Evolutionary conservation across 2,888 invertebrate genomes (phyloP).

Genomic region (Tinea semifulvella): DNA sequence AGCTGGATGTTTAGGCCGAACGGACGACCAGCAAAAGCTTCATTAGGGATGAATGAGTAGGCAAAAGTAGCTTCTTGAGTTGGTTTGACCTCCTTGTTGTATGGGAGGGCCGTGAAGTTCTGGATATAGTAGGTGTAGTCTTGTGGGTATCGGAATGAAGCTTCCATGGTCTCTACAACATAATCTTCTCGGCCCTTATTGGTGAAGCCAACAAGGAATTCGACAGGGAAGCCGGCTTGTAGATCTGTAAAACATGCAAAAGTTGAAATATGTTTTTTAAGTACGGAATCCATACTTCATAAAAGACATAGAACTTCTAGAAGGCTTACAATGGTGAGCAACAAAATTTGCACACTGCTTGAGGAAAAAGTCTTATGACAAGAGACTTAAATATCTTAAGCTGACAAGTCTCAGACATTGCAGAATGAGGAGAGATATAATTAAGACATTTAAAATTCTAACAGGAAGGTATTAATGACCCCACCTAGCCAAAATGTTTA

Average conservation of each 20-base stretch:
- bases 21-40: constrained; percentile 96
- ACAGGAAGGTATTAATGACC: no score
- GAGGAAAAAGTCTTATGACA: no score
- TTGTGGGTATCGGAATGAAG: constrained; percentile 98
- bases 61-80: constrained; percentile 93
- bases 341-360: no score
- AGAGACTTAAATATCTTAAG: no score
- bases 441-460: no score
- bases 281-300: no score
- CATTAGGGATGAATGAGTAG: constrained; percentile 94
- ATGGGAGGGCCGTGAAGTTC: constrained; percentile 93
- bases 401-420: no score
- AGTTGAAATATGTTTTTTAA: background rate
- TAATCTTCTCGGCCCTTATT: constrained; percentile 95
- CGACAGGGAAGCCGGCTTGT: constrained; percentile 91
- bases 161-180: constrained; percentile 91
- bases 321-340: no score
- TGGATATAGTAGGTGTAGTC: constrained; percentile 98
- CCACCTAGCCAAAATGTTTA: no score
- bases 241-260: constrained; percentile 74
- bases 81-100: constrained; percentile 88
- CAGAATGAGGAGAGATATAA: no score
- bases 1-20: constrained; percentile 95
- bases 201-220: constrained; percentile 94
- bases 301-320: no score